A percentile compares a stretch with the other conserved stretches of the same genome.
These are phyloP conservation scores for Eurytoma adleriae DNA, from an alignment of 2,888 invertebrate genomes.

Conservation along the genomic window DNA sequence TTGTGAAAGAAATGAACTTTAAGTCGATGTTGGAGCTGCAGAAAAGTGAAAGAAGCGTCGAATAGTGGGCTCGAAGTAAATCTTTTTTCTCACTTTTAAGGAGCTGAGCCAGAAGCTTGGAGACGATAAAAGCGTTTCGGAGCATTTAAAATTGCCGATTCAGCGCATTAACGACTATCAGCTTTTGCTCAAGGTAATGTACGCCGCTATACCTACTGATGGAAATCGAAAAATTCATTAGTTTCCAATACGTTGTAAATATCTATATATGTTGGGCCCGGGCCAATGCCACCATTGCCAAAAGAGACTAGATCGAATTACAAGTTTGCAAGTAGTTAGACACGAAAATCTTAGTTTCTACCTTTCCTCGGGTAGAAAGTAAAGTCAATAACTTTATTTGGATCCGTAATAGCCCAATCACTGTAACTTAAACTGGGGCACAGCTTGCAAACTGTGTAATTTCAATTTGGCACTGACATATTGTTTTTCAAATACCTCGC, in stretches of 20 bases:
- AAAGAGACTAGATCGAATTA: constrained; percentile 47
- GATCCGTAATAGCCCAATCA: too few relatives aligned
- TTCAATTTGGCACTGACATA: not conserved
- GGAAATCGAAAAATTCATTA: not conserved
- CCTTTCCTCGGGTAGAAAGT: too few relatives aligned
- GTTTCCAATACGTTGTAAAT: constrained; percentile 29
- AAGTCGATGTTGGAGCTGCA: not conserved
- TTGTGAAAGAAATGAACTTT: constrained; percentile 15
- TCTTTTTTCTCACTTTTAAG: constrained; percentile 75
- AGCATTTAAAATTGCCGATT: constrained; percentile 95
- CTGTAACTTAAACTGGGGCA: too few relatives aligned
- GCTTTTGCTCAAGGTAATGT: constrained; percentile 90
- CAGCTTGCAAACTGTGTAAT: not conserved
- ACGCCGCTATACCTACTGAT: constrained; percentile 5
- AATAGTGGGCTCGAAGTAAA: not conserved
- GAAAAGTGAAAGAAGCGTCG: not conserved
- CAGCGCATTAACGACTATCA: constrained; percentile 98
- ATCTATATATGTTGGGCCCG: constrained; percentile 40
- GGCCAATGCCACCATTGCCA: constrained; percentile 39
- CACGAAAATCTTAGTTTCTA: not conserved
- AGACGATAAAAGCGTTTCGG: constrained; percentile 92
- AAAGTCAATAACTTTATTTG: too few relatives aligned
- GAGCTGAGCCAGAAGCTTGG: constrained; percentile 89
- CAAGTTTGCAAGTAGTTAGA: constrained; percentile 30
- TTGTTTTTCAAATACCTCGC: not conserved